phyloP scores from a whole-genome alignment of 2,113 vertebrate genomes.

The Psittacula cyanocephala region DNA sequence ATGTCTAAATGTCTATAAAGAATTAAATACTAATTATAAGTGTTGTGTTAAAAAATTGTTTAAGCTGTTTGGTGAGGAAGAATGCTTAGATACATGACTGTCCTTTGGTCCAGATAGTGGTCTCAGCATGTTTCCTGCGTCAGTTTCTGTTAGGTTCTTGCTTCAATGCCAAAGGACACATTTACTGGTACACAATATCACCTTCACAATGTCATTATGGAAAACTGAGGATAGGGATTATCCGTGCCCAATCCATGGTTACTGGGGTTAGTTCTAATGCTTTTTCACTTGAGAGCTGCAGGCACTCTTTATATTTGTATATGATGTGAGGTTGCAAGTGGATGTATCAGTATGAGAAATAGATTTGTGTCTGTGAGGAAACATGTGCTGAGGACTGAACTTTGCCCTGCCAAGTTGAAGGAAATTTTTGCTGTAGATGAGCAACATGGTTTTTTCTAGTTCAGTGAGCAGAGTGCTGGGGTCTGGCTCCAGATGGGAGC shows the following conservation, averaged over 20 bases:
- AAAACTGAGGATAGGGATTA: not conserved
- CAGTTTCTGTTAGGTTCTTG: not conserved
- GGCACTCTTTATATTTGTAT: not conserved
- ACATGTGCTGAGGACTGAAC: not conserved
- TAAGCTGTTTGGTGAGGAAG: not conserved
- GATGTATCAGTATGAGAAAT: not conserved
- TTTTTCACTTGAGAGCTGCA: not conserved
- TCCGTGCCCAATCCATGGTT: fast-evolving
- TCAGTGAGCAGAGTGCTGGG: not conserved
- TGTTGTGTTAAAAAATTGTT: not conserved
- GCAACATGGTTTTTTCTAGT: not conserved
- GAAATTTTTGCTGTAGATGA: not conserved
- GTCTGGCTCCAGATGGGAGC: not conserved
- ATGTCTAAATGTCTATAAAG: not conserved
- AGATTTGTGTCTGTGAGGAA: not conserved
- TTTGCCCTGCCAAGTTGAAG: not conserved
- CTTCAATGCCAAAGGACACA: not conserved
- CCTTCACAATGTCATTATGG: not conserved
- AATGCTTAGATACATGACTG: not conserved
- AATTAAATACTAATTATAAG: not conserved
- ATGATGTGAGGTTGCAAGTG: not conserved
- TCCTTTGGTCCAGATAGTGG: not conserved
- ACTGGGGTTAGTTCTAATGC: not conserved
- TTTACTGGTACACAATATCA: not conserved
- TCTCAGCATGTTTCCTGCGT: not conserved